Evolutionary conservation across 1,140 invertebrate genomes (phyloP).

Genomic region (Seison nebaliae): DNA sequence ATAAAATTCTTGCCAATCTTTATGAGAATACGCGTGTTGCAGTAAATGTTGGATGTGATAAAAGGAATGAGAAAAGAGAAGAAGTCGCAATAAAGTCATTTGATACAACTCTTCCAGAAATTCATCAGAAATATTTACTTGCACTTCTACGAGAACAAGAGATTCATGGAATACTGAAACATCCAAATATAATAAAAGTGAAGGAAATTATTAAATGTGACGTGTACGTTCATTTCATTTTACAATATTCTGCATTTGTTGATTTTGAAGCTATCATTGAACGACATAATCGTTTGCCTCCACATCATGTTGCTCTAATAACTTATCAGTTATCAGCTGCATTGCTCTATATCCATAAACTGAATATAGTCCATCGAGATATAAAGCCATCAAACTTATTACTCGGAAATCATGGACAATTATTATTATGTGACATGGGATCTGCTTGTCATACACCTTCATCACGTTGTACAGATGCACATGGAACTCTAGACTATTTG

Average conservation of each 20-base stretch:
- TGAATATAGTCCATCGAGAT: constrained; percentile 66
- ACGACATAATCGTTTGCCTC: constrained; percentile 32
- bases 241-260: constrained; percentile 66
- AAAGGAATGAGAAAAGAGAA: no score
- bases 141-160: constrained; percentile 68
- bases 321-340: constrained; percentile 60
- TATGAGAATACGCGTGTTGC: no score
- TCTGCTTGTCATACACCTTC: constrained; percentile 9
- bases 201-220: constrained; percentile 72
- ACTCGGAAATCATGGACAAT: constrained; percentile 48
- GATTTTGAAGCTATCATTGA: constrained; percentile 45
- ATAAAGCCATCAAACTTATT: constrained; percentile 77
- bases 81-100: no score
- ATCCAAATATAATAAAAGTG: constrained; percentile 63
- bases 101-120: no score
- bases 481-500: constrained; percentile 76
- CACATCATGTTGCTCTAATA: constrained; percentile 33
- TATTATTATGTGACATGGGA: constrained; percentile 87
- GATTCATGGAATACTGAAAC: constrained; percentile 64
- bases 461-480: constrained; percentile 52
- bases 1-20: no score
- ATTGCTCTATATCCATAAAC: constrained; percentile 63
- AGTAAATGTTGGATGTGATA: no score
- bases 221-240: constrained; percentile 55
- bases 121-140: no score